Evolutionary conservation across 2,113 vertebrate species (phyloP), one percentile per base, ranked within the genome.

Genomic region (Saguinus imperator): DNA sequence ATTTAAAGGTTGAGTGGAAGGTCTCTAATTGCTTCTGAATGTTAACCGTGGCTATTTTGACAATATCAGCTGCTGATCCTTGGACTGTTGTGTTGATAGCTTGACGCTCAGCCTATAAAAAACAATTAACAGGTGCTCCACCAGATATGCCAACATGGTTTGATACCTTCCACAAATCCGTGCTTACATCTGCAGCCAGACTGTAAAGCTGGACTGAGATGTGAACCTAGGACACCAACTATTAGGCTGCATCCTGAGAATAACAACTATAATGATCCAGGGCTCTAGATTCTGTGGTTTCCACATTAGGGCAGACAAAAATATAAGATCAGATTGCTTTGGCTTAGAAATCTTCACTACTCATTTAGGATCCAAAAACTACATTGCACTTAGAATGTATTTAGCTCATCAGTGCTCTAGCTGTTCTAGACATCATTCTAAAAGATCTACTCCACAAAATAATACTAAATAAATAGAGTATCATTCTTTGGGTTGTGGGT

Each of bases 11-110:
- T 10, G 98, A 94, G 13, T 98, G 98, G 61, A 99, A 99, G 6
- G 97, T 95, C 95, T 99, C 98, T 40, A 99, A 97, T 17, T 98
- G 97, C 66, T 97, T 99, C 98, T 99, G 99, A 94, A 99, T 99
- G 96, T 99, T 99, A 91, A 99, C 99, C 0, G 99, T 99, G 75
- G 99, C 99, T 20, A 98, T 98, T 98, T 99, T 99, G 40, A 99
- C 99, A 40, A 99, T 99, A 98, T 99, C 99, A 16, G 99, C 99
- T 0, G 99, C 99, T 8, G 99, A 99, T 50, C 99, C 99, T 98
- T 99, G 99, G 14, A 99, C 99, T 4, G 99, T 99, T 10, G 99
- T 99, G 97, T 99, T 99, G 95, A 99, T 99, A 5, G 99, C 99
- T 98, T 99, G 99, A 20, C 99, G 99, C 97, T 99, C 99, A 40